Evolutionary conservation across 2,888 invertebrate genomes (phyloP).

Genomic region (Gymnosoma rotundatum): DNA sequence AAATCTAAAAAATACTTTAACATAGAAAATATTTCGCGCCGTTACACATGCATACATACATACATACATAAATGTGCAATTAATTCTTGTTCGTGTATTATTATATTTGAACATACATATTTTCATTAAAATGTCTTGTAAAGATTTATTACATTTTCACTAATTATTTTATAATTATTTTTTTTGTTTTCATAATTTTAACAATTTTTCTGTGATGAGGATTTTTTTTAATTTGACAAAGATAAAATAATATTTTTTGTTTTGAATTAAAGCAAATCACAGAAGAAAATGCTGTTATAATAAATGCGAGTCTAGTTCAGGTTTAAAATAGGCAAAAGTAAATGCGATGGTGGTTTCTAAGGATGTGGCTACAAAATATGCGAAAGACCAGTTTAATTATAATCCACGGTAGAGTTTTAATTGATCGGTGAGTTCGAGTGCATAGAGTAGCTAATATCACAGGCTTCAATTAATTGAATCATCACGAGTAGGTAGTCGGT

Average conservation of each 20-base stretch:
- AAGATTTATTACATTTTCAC: constrained; percentile 60
- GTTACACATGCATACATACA: neutral
- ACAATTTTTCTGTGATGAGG: neutral
- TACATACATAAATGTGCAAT: neutral
- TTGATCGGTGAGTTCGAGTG: too few species aligned
- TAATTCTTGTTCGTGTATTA: constrained; percentile 5
- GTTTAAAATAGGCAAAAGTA: too few species aligned
- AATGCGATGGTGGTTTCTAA: too few species aligned
- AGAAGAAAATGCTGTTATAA: too few species aligned
- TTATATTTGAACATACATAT: constrained; percentile 26
- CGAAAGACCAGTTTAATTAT: too few species aligned
- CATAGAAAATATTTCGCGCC: constrained; percentile 23
- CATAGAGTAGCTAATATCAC: too few species aligned
- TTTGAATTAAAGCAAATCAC: too few species aligned
- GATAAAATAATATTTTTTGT: neutral
- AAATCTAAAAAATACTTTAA: neutral
- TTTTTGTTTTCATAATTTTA: constrained; percentile 1
- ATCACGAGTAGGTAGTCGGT: too few species aligned
- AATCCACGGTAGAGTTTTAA: too few species aligned
- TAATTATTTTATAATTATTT: constrained; percentile 54
- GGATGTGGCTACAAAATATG: too few species aligned
- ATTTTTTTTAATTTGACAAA: neutral
- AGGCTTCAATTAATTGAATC: too few species aligned
- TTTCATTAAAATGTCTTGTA: constrained; percentile 51
- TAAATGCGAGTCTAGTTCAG: too few species aligned